A percentile compares a stretch with the other conserved stretches of the same genome.
These are phyloP conservation scores for Eubucco bourcierii DNA, from an alignment of 2,113 vertebrate species.

Conservation along the genomic window DNA sequence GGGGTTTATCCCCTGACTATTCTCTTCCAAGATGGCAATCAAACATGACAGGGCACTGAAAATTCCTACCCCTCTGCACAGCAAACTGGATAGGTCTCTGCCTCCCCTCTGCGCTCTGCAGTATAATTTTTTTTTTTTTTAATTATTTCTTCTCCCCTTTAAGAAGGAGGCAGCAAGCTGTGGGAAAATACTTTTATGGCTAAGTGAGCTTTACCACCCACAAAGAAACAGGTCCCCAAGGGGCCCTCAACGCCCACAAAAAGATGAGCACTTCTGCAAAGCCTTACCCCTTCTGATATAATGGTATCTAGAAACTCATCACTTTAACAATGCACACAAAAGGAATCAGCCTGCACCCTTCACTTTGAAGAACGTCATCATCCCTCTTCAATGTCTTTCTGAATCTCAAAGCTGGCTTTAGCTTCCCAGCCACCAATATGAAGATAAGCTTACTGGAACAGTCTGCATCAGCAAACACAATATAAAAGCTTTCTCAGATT, in stretches of 20 bases:
- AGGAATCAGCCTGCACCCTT: constrained; percentile 40
- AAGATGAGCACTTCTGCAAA: constrained; percentile 57
- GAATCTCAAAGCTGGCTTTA: constrained; percentile 23
- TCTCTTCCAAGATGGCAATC: background rate
- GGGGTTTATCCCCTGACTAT: background rate
- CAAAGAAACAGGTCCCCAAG: constrained; percentile 73
- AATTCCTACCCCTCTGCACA: background rate
- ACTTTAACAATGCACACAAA: constrained; percentile 49
- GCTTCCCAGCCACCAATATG: background rate
- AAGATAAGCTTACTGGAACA: background rate
- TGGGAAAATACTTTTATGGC: constrained; percentile 72
- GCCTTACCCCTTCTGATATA: constrained; percentile 48
- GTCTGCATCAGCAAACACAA: background rate
- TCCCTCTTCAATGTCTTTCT: background rate
- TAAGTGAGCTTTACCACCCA: constrained; percentile 76
- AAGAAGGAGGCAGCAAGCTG: constrained; percentile 26
- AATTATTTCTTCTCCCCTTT: background rate
- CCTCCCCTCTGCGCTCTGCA: background rate
- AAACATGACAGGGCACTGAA: background rate
- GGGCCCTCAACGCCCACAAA: constrained; percentile 70
- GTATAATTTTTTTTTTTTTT: constrained; percentile 9
- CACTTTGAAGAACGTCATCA: constrained; percentile 16
- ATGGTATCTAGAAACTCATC: constrained; percentile 58
- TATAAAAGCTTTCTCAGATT: background rate
- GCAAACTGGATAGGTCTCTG: background rate